phyloP scores from a whole-genome alignment of 1,140 invertebrate species.

The Papilio glaucus region DNA sequence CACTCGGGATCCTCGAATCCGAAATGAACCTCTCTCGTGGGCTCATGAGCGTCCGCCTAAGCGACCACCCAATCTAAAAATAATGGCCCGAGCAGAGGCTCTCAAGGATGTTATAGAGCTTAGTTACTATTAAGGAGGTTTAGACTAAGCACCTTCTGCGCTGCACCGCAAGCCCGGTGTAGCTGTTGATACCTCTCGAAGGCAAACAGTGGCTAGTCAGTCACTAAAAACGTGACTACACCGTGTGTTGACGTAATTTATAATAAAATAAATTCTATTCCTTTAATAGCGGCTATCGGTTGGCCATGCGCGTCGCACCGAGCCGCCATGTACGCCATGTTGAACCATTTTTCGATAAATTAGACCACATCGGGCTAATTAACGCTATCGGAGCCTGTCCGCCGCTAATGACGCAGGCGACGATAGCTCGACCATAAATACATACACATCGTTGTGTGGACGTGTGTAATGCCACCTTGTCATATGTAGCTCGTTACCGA shows the following conservation, averaged over 20 bases:
- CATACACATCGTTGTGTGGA: background rate
- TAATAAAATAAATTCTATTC: background rate
- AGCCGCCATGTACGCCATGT: background rate
- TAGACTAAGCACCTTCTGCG: too few relatives aligned
- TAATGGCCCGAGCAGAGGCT: too few relatives aligned
- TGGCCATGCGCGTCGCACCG: background rate
- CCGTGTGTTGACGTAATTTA: background rate
- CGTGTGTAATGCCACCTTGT: background rate
- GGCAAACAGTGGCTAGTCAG: too few relatives aligned
- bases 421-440: conserved; percentile 18
- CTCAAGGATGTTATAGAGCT: too few relatives aligned
- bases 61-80: too few relatives aligned
- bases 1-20: too few relatives aligned
- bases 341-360: conserved; percentile 31
- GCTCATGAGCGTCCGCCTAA: too few relatives aligned
- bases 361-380: conserved; percentile 21
- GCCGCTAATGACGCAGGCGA: conserved; percentile 17
- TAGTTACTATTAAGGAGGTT: too few relatives aligned
- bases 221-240: too few relatives aligned
- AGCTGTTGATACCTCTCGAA: too few relatives aligned
- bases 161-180: too few relatives aligned
- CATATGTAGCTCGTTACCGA: background rate
- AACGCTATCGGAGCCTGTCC: conserved; percentile 14
- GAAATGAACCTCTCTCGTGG: too few relatives aligned
- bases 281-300: background rate